Percentiles rank a stretch among this genome's conserved stretches.
Evolutionary conservation across 30 jellyfish, hydroid and myxozoan species (phyloP).

Genomic region (Nemopilema nomurai): DNA sequence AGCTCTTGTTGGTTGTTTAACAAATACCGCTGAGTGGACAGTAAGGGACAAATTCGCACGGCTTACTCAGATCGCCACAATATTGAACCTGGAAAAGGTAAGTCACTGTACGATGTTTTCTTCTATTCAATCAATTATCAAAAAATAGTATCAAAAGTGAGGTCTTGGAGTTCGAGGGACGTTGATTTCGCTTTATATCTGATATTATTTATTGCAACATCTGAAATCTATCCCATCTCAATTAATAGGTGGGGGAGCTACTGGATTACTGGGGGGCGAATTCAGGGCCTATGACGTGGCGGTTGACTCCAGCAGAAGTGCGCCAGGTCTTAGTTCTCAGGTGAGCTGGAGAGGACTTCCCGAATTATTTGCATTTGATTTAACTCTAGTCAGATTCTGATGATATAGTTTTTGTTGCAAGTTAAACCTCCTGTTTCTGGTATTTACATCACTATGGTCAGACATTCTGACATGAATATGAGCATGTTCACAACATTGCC

Average conservation of each 20-base stretch:
- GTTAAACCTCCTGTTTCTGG: neutral
- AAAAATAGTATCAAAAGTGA: too few relatives aligned
- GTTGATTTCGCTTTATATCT: too few relatives aligned
- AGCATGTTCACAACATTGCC: neutral
- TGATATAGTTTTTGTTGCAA: too few relatives aligned
- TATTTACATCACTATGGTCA: neutral
- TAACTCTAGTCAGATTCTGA: too few relatives aligned
- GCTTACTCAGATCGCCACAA: conserved; percentile 91
- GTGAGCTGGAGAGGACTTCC: conserved; percentile 24
- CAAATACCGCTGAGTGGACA: conserved; percentile 96
- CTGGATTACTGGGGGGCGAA: conserved; percentile 96
- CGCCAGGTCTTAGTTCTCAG: conserved; percentile 86
- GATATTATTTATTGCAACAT: too few relatives aligned
- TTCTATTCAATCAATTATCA: neutral
- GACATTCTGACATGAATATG: neutral
- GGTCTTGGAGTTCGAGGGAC: too few relatives aligned
- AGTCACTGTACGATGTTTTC: neutral
- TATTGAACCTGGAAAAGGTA: conserved; percentile 93
- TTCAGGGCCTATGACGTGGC: conserved; percentile 97
- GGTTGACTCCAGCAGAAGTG: conserved; percentile 98
- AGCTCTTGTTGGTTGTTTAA: conserved; percentile 82
- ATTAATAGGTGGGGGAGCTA: conserved; percentile 82
- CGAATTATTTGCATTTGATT: too few relatives aligned
- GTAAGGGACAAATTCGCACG: conserved; percentile 97
- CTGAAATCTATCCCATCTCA: too few relatives aligned